Percentiles rank a stretch among this genome's conserved stretches.
phyloP scores from a whole-genome alignment of 2,113 vertebrate species.

The Campylorhamphus procurvoides region DNA sequence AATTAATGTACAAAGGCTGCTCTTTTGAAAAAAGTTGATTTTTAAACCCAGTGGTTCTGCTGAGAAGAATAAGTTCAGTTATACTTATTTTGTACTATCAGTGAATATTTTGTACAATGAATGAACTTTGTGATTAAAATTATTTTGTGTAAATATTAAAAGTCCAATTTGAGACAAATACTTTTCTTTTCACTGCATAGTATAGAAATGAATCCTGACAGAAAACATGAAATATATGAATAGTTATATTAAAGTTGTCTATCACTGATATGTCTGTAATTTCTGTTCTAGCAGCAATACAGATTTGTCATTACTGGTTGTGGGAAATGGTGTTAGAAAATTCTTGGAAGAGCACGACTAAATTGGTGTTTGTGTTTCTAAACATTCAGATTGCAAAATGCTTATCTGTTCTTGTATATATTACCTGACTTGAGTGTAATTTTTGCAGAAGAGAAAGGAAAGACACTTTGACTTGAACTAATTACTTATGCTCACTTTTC shows the following conservation, averaged over 20 bases:
- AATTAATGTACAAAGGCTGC: background rate
- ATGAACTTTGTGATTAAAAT: background rate
- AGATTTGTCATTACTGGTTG: background rate
- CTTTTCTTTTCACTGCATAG: background rate
- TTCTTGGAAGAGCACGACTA: background rate
- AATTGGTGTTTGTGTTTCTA: background rate
- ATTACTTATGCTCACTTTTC: background rate
- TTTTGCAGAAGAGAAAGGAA: background rate
- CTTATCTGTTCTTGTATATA: background rate
- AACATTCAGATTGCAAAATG: background rate
- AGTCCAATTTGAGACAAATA: background rate
- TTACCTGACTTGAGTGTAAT: background rate
- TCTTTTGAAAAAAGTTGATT: background rate
- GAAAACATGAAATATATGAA: background rate
- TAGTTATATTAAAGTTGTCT: background rate
- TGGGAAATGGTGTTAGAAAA: fast-evolving
- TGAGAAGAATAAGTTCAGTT: background rate
- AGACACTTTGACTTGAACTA: background rate
- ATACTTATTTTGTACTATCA: background rate
- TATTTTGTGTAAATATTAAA: background rate
- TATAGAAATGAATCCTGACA: background rate
- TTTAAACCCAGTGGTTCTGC: background rate
- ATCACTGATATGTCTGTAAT: background rate
- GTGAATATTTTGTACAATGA: background rate
- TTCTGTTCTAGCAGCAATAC: background rate